Conservation (phyloP, 2,797 vertebrate genomes). For the Emys orbicularis region DNA sequence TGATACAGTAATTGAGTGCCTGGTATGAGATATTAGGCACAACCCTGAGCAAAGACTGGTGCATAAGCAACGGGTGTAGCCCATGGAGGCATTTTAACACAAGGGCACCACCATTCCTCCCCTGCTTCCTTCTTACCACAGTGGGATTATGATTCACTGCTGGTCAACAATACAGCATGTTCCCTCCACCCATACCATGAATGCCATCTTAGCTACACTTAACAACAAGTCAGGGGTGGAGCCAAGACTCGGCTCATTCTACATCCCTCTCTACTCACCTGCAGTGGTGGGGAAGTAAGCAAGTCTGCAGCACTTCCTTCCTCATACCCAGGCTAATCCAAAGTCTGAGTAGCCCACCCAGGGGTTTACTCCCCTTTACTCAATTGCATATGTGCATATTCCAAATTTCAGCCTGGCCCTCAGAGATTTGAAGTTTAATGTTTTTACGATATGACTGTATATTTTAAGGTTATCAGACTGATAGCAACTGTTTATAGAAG, state of each 20-base stretch:
- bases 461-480: background rate
- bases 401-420: background rate
- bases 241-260: background rate
- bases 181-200: background rate
- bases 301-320: background rate
- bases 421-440: background rate
- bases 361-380: background rate
- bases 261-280: too few species aligned
- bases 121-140: background rate
- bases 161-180: background rate
- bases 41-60: background rate
- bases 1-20: too few species aligned
- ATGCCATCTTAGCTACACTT: background rate
- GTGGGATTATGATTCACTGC: background rate
- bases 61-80: background rate
- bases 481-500: background rate
- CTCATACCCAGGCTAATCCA: background rate
- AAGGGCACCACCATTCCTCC: background rate
- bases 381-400: background rate
- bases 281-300: too few species aligned
- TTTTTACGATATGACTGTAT: background rate
- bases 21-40: background rate
- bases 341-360: fast-evolving
- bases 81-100: background rate
- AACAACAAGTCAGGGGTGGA: background rate